These are phyloP conservation scores for Philereme vetulata DNA, from an alignment of 2,888 invertebrate genomes.

Conservation along the genomic window DNA sequence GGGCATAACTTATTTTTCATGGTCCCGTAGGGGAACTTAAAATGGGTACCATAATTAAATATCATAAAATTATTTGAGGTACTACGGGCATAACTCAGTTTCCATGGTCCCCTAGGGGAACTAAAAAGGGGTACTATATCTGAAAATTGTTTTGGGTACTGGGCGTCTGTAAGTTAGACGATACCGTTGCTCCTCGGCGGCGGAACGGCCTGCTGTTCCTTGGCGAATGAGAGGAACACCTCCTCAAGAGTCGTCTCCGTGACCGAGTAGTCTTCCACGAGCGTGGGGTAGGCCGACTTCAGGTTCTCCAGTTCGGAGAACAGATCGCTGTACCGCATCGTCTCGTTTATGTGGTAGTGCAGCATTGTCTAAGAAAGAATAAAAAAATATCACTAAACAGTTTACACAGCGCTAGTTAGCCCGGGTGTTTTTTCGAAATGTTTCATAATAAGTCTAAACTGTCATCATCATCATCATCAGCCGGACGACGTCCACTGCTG, in stretches of 20 bases:
- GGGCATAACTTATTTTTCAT: not conserved
- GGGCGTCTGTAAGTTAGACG: slow-evolving; percentile 3
- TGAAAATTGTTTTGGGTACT: not conserved
- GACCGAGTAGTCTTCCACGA: slow-evolving; percentile 90
- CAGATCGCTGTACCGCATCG: slow-evolving; percentile 84
- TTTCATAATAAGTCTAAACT: too few relatives aligned
- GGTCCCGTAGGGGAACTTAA: too few relatives aligned
- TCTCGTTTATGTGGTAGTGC: slow-evolving; percentile 87
- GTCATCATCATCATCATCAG: too few relatives aligned
- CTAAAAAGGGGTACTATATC: too few relatives aligned
- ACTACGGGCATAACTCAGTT: not conserved
- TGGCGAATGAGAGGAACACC: slow-evolving; percentile 84
- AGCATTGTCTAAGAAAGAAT: slow-evolving; percentile 81
- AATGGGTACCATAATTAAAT: too few relatives aligned
- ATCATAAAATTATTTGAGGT: too few relatives aligned
- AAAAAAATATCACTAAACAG: slow-evolving; percentile 1
- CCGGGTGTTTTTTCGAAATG: too few relatives aligned
- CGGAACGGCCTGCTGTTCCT: slow-evolving; percentile 28
- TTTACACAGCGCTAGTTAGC: too few relatives aligned
- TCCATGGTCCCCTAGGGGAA: too few relatives aligned
- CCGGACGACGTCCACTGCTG: too few relatives aligned
- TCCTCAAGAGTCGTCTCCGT: slow-evolving; percentile 92
- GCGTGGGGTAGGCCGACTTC: slow-evolving; percentile 58
- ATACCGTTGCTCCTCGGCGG: slow-evolving; percentile 10
- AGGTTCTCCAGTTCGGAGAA: slow-evolving; percentile 85